Conservation (phyloP, 2,797 vertebrate species). For the Cossypha niveicapilla region DNA sequence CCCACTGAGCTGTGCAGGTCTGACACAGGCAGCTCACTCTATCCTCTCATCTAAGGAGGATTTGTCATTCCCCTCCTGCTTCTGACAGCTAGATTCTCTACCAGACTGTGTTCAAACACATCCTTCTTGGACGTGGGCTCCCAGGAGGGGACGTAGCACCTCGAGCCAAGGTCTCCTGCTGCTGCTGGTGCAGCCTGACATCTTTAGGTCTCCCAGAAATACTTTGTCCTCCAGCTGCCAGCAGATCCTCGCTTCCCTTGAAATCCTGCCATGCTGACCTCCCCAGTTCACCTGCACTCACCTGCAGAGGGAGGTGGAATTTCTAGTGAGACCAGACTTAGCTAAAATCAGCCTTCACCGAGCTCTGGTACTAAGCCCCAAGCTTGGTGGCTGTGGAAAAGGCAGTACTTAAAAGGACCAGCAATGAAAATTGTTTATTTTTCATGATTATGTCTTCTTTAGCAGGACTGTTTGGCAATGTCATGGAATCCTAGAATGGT, state of each 20-base stretch:
- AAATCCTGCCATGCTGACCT: fast-evolving
- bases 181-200: background rate
- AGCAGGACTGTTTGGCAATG: background rate
- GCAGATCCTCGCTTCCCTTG: background rate
- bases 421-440: background rate
- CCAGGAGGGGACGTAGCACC: background rate
- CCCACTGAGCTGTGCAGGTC: background rate
- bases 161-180: background rate
- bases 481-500: background rate
- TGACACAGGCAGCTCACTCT: background rate
- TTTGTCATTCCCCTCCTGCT: background rate
- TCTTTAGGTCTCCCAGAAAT: background rate
- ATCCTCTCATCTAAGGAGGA: fast-evolving
- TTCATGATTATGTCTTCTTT: background rate
- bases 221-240: background rate
- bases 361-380: background rate
- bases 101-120: background rate
- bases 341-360: background rate
- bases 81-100: background rate
- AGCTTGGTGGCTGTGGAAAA: background rate
- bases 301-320: background rate
- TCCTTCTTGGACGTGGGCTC: background rate
- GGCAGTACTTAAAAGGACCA: background rate
- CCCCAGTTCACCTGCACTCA: background rate
- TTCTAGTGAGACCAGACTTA: background rate